phyloP scores from a whole-genome alignment of 2,113 vertebrate genomes.

The Cyanocitta stelleri region DNA sequence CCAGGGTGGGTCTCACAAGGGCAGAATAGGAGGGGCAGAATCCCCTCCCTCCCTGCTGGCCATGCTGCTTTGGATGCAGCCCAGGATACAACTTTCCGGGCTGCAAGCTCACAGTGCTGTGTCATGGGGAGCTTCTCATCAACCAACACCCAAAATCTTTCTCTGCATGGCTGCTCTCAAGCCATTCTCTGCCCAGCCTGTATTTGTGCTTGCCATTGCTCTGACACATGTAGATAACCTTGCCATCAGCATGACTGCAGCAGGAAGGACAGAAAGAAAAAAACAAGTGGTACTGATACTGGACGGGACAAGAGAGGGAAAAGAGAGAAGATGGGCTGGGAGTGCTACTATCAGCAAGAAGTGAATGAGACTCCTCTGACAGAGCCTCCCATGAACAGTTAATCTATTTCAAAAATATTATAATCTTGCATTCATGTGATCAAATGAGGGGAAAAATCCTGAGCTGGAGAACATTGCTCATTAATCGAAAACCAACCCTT shows the following conservation, averaged over 20 bases:
- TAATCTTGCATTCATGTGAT: not conserved
- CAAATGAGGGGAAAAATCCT: not conserved
- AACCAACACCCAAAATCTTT: not conserved
- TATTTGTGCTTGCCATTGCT: not conserved
- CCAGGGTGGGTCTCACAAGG: not conserved
- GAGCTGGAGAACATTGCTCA: not conserved
- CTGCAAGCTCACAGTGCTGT: rapidly evolving
- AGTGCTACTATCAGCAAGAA: not conserved
- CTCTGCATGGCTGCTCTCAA: not conserved
- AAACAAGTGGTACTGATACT: not conserved
- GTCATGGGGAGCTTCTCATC: not conserved
- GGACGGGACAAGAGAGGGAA: not conserved
- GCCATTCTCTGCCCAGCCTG: not conserved
- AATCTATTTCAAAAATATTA: not conserved
- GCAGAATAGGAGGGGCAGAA: not conserved
- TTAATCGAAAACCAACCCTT: not conserved
- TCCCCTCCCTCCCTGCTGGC: not conserved
- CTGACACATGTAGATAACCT: not conserved
- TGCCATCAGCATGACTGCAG: not conserved
- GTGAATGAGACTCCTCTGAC: not conserved
- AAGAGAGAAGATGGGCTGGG: not conserved
- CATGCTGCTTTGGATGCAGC: not conserved
- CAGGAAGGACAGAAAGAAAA: not conserved
- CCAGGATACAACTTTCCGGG: not conserved
- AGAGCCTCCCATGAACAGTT: not conserved